phyloP scores from a whole-genome alignment of 64 coral and sea anemone species.

The Trachythela sp. region DNA sequence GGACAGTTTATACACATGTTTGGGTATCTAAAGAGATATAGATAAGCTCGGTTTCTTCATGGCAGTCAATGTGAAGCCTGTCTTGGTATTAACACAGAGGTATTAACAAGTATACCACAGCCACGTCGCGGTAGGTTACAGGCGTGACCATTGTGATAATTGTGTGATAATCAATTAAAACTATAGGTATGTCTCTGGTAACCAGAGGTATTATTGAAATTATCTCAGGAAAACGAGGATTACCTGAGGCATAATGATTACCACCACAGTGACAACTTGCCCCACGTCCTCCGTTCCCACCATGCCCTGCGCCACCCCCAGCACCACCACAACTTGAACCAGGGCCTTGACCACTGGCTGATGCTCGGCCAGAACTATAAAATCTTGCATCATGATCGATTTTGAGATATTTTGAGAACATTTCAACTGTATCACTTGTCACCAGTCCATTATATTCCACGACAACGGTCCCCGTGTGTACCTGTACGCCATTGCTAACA shows the following conservation, averaged over 20 bases:
- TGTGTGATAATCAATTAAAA: too few relatives aligned
- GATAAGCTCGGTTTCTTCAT: too few relatives aligned
- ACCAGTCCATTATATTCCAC: conserved; percentile 69
- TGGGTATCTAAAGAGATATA: too few relatives aligned
- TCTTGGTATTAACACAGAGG: too few relatives aligned
- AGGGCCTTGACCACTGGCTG: conserved; percentile 41
- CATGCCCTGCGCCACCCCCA: conserved; percentile 77
- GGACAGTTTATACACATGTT: too few relatives aligned
- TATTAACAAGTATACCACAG: too few relatives aligned
- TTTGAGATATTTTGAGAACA: conserved; percentile 60
- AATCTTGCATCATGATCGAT: conserved; percentile 66
- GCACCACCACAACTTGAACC: conserved; percentile 40
- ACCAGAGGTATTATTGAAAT: too few relatives aligned
- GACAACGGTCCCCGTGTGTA: conserved; percentile 26
- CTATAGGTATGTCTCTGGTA: too few relatives aligned
- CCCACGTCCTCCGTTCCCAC: conserved; percentile 61
- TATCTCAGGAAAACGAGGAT: not conserved
- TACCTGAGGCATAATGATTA: conserved; percentile 30
- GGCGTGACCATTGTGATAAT: too few relatives aligned
- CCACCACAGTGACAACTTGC: conserved; percentile 36
- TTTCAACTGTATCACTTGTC: conserved; percentile 56
- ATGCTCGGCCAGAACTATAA: conserved; percentile 56
- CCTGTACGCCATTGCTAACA: conserved; percentile 44
- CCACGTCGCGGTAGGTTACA: too few relatives aligned
- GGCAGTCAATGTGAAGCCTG: too few relatives aligned